Evolutionary conservation across 2,113 vertebrate genomes (phyloP), one percentile per base, ranked within the genome.

Genomic region (Danionella cerebrum): DNA sequence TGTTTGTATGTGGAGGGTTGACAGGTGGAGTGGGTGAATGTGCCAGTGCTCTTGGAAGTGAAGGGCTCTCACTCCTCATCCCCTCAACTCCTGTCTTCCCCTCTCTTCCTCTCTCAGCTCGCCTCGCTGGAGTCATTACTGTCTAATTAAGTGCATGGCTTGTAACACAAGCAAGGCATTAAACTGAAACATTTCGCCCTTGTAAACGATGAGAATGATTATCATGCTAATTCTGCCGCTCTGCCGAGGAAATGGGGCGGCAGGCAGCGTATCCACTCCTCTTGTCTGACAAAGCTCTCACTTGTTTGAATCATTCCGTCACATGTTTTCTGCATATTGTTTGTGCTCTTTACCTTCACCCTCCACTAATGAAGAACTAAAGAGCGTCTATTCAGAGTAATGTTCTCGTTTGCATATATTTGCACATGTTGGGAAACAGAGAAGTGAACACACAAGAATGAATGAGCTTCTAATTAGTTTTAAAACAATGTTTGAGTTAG

Each of bases 131-230:
- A 91, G 86, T 88, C 90, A 91, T 92, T 91, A 92, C 89, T 83
- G 88, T 87, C 90, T 93, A 91, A 93, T 94, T 92, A 91, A 90
- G 90, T 91, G 90, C 89, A 90, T 91, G 91, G 90, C 90, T 92
- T 91, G 91, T 90, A 87, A 88, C 87, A 89, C 87, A 90, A 89
- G 89, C 87, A 92, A 90, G 88, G 90, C 91, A 90, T 92, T 91
- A 91, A 91, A 91, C 89, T 93, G 91, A 91, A 92, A 92, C 90
- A 90, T 89, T 90, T 93, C 89, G 90, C 91, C 91, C 89, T 90
- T 90, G 89, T 90, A 90, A 92, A 90, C 91, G 73, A 90, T 90
- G 87, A 88, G 91, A 91, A 91, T 89, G 88, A 90, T 90, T 88
- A 89, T 88, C 83, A 82, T 87, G 89, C 86, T 88, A 89, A 91